phyloP scores from a whole-genome alignment of 2,888 invertebrate species.

The Eilema sororculum region DNA sequence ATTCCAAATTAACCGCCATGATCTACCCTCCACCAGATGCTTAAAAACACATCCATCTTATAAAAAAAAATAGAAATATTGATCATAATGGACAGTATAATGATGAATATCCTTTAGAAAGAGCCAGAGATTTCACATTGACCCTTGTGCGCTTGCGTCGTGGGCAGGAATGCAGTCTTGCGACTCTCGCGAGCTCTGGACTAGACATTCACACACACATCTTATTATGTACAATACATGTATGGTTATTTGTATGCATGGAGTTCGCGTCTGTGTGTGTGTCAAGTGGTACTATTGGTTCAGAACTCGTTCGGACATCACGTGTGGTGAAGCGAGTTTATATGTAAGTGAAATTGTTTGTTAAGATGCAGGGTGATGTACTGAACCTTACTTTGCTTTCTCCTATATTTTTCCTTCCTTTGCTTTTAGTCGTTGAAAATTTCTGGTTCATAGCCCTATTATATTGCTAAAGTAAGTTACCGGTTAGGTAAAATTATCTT shows the following conservation, averaged over 20 bases:
- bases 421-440: too few relatives aligned
- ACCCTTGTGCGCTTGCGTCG: slow-evolving; percentile 22
- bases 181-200: slow-evolving; percentile 53
- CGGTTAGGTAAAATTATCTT: too few relatives aligned
- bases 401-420: too few relatives aligned
- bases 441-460: too few relatives aligned
- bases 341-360: neutral
- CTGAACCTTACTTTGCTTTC: too few relatives aligned
- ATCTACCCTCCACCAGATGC: neutral
- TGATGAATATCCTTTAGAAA: slow-evolving; percentile 19
- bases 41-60: neutral
- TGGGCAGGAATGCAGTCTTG: slow-evolving; percentile 72
- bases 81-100: slow-evolving; percentile 5
- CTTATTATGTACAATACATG: slow-evolving; percentile 8
- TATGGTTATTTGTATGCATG: slow-evolving; percentile 21
- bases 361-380: too few relatives aligned
- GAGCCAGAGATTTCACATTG: slow-evolving; percentile 9
- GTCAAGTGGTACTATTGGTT: slow-evolving; percentile 31
- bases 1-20: too few relatives aligned
- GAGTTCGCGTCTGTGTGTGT: slow-evolving; percentile 24
- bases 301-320: slow-evolving; percentile 33
- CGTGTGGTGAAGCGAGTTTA: neutral
- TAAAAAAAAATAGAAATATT: neutral
- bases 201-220: slow-evolving; percentile 48
- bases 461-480: too few relatives aligned